These are phyloP conservation scores for Phalacrocorax aristotelis DNA, from an alignment of 2,113 vertebrate species.

Conservation along the genomic window DNA sequence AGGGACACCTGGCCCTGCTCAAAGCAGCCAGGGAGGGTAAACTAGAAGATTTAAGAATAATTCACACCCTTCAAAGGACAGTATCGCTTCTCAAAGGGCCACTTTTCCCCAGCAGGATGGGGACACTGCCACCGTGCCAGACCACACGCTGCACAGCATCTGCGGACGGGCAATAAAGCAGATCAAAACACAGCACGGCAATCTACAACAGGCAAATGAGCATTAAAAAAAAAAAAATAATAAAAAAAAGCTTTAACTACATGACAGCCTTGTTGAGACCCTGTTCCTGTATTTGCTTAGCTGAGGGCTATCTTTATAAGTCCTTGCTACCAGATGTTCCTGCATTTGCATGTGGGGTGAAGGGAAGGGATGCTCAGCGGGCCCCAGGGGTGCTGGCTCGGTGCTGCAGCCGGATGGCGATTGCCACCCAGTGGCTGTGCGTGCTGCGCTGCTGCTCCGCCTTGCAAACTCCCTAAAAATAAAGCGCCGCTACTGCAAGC, in stretches of 20 bases:
- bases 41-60: background rate
- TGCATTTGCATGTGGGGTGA: constrained; percentile 20
- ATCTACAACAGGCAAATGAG: background rate
- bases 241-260: background rate
- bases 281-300: constrained; percentile 41
- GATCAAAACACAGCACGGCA: background rate
- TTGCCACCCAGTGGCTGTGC: constrained; percentile 45
- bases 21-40: background rate
- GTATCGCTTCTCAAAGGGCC: background rate
- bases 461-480: fast-evolving
- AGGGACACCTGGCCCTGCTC: background rate
- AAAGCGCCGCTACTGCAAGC: fast-evolving
- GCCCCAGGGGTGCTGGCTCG: background rate
- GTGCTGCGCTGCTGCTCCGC: fast-evolving
- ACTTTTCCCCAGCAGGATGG: background rate
- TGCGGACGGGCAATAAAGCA: background rate
- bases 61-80: background rate
- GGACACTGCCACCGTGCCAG: background rate
- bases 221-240: background rate
- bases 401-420: background rate
- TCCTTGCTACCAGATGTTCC: constrained; percentile 4
- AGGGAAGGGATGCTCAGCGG: background rate
- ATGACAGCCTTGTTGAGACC: background rate
- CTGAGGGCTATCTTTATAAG: constrained; percentile 36
- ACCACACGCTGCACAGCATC: background rate